Evolutionary conservation across 2,113 vertebrate species (phyloP).

Genomic region (Stegastes partitus): DNA sequence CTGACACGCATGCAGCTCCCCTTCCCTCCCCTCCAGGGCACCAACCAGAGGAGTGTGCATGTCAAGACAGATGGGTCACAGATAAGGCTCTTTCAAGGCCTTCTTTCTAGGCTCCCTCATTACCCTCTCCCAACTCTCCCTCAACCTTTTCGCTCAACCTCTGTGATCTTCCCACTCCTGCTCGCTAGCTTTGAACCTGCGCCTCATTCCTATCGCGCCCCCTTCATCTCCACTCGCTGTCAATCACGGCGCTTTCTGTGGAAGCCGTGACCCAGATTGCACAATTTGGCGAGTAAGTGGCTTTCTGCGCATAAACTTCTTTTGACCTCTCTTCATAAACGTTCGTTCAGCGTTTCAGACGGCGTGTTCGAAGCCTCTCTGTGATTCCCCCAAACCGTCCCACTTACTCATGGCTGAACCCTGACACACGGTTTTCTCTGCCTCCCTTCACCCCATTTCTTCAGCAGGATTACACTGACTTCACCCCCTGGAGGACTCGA

Average conservation of each 20-base stretch:
- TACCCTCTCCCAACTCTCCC: constrained; percentile 50
- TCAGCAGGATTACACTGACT: constrained; percentile 62
- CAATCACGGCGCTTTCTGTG: constrained; percentile 47
- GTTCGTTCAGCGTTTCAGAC: constrained; percentile 37
- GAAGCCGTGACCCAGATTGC: constrained; percentile 32
- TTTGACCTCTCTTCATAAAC: constrained; percentile 39
- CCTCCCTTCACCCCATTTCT: constrained; percentile 12
- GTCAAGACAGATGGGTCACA: constrained; percentile 78
- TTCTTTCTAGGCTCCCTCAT: constrained; percentile 36
- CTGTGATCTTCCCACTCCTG: constrained; percentile 58
- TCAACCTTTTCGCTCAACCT: constrained; percentile 49
- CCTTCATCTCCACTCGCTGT: constrained; percentile 37
- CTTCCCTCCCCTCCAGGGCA: constrained; percentile 63
- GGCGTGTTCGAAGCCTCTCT: constrained; percentile 1
- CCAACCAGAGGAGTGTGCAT: constrained; percentile 73
- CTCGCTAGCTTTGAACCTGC: constrained; percentile 60
- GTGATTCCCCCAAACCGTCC: constrained; percentile 13
- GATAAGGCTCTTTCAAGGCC: constrained; percentile 73
- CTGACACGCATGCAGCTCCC: constrained; percentile 60
- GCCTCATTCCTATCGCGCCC: constrained; percentile 44
- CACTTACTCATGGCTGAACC: constrained; percentile 46
- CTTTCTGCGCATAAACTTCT: constrained; percentile 37
- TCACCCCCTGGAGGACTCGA: constrained; percentile 61
- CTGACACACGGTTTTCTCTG: constrained; percentile 50
- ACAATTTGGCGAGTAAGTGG: constrained; percentile 5